Evolutionary conservation across 2,113 vertebrate species (phyloP).

Genomic region (Dendrocopos noguchii): DNA sequence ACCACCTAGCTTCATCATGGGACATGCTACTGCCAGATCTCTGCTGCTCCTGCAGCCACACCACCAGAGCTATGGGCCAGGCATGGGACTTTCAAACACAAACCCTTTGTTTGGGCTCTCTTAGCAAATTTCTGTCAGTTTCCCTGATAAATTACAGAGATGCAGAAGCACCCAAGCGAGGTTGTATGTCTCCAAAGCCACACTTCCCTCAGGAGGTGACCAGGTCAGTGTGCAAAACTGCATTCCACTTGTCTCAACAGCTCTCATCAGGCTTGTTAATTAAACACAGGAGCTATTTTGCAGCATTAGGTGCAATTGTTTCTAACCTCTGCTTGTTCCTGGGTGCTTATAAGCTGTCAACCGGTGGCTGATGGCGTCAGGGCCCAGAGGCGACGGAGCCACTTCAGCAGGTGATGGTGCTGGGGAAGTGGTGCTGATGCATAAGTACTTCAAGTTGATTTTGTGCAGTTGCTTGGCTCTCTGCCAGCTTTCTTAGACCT

Average conservation of each 20-base stretch:
- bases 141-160: not conserved
- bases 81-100: not conserved
- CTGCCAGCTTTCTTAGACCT: not conserved
- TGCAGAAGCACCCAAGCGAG: not conserved
- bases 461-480: not conserved
- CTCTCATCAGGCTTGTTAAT: not conserved
- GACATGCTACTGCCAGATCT: not conserved
- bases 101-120: not conserved
- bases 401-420: not conserved
- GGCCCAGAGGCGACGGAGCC: not conserved
- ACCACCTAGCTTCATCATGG: accelerated
- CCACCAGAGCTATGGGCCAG: not conserved
- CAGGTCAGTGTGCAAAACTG: not conserved
- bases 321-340: not conserved
- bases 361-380: accelerated
- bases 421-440: not conserved
- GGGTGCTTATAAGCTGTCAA: not conserved
- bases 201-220: not conserved
- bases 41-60: not conserved
- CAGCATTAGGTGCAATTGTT: not conserved
- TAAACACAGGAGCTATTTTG: not conserved
- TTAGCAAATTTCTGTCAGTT: not conserved
- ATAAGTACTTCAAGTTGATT: not conserved
- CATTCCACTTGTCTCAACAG: accelerated
- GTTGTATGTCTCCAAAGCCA: not conserved